Evolutionary conservation across 2,113 vertebrate genomes (phyloP).

Genomic region (Coturnix japonica): DNA sequence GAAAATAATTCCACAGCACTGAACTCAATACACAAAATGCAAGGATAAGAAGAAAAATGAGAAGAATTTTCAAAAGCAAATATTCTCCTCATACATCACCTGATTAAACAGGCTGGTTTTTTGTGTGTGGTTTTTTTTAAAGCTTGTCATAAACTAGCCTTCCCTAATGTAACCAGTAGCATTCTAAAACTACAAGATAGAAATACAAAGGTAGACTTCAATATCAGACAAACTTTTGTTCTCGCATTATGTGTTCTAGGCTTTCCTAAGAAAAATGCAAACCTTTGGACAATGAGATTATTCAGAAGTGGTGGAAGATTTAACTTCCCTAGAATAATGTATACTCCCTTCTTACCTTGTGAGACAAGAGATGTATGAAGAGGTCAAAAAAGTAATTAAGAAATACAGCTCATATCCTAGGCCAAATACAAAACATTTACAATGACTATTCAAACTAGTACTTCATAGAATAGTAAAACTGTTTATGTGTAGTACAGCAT

Average conservation of each 20-base stretch:
- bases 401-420: neutral
- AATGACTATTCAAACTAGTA: neutral
- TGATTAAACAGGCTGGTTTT: neutral
- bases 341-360: neutral
- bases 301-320: neutral
- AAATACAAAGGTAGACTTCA: neutral
- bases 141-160: neutral
- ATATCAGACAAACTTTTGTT: neutral
- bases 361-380: neutral
- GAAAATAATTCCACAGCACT: neutral
- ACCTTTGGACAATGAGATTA: fast-evolving
- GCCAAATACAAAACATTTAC: neutral
- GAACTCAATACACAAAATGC: neutral
- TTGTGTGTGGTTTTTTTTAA: neutral
- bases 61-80: neutral
- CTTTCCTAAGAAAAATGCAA: neutral
- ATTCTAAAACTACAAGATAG: neutral
- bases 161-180: neutral
- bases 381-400: neutral
- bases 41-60: neutral
- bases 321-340: neutral
- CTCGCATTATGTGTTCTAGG: neutral
- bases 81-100: neutral
- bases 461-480: neutral
- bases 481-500: neutral